Conservation (phyloP, 1,140 invertebrate genomes). For the Apis cerana region DNA sequence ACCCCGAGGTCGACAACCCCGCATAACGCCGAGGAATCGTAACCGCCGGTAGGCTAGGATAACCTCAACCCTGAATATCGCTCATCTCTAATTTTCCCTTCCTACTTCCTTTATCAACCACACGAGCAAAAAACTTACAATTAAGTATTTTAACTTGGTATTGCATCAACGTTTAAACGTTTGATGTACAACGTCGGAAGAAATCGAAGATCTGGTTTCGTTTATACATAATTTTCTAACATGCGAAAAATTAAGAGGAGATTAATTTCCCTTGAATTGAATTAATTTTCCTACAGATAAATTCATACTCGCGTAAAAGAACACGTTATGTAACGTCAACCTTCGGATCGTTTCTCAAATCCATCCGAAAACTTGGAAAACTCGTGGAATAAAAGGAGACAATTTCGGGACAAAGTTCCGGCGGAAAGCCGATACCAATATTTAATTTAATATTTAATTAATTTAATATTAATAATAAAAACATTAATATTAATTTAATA, state of each 20-base stretch:
- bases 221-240: too few relatives aligned
- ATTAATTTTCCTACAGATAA: too few relatives aligned
- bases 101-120: neutral
- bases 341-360: neutral
- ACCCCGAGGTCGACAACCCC: slow-evolving; percentile 63
- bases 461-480: too few relatives aligned
- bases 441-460: too few relatives aligned
- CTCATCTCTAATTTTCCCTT: neutral
- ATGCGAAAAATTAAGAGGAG: too few relatives aligned
- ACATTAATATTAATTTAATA: too few relatives aligned
- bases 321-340: too few relatives aligned
- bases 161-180: too few relatives aligned
- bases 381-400: neutral
- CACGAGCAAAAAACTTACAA: neutral
- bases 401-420: slow-evolving; percentile 1
- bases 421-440: slow-evolving; percentile 10
- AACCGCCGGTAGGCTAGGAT: slow-evolving; percentile 49
- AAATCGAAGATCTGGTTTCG: neutral
- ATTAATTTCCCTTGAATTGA: too few relatives aligned
- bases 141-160: neutral
- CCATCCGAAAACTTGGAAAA: neutral
- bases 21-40: slow-evolving; percentile 54
- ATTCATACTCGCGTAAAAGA: too few relatives aligned
- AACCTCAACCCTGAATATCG: slow-evolving; percentile 72
- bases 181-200: too few relatives aligned